Conservation (phyloP, 1,140 invertebrate genomes). For the Neodiprion fabricii region DNA sequence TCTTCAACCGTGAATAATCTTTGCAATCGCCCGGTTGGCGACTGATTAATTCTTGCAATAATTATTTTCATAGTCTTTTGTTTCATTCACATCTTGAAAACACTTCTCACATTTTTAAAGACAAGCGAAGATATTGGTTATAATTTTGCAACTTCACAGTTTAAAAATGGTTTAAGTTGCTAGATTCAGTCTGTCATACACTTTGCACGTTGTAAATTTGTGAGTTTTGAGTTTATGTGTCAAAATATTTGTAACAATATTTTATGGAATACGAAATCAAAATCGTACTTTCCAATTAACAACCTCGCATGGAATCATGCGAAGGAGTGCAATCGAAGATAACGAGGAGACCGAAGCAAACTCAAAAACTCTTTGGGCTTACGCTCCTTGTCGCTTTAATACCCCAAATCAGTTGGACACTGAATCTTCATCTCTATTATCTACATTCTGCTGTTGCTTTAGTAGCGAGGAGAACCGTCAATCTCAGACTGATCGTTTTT, state of each 20-base stretch:
- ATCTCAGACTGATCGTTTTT: neutral
- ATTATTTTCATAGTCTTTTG: slow-evolving; percentile 15
- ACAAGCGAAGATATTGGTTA: too few relatives aligned
- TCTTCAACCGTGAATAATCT: too few relatives aligned
- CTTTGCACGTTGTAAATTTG: too few relatives aligned
- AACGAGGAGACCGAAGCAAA: neutral
- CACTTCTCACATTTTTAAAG: too few relatives aligned
- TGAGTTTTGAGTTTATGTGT: too few relatives aligned
- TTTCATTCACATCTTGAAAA: neutral
- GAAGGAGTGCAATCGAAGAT: neutral
- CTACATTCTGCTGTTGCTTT: slow-evolving; percentile 2
- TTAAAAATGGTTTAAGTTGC: too few relatives aligned
- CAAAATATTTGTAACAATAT: too few relatives aligned
- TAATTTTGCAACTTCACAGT: too few relatives aligned
- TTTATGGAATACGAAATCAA: too few relatives aligned
- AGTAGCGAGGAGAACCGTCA: neutral
- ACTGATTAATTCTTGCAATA: neutral
- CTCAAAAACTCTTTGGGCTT: neutral
- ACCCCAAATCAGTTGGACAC: neutral
- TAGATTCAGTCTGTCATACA: too few relatives aligned
- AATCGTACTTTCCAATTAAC: too few relatives aligned
- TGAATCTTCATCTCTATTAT: neutral
- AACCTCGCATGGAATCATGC: slow-evolving; percentile 3
- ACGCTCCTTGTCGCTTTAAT: neutral
- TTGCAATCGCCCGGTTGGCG: neutral